These are phyloP conservation scores for Melanogrammus aeglefinus DNA, from an alignment of 2,797 vertebrate species.

Conservation along the genomic window DNA sequence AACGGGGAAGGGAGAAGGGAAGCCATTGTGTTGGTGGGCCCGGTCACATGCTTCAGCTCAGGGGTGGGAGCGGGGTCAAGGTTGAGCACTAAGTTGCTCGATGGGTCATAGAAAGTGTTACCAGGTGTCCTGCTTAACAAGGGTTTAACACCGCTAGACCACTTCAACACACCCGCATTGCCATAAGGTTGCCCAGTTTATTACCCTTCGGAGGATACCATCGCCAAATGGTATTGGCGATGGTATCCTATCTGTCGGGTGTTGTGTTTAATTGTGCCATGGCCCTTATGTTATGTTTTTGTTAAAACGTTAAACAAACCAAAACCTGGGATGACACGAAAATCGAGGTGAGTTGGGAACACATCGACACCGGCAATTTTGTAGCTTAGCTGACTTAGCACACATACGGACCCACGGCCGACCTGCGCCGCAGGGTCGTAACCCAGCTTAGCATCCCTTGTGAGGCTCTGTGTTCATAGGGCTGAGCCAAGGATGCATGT, in stretches of 20 bases:
- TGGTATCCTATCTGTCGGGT: too few relatives aligned
- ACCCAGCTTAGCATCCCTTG: slow-evolving; percentile 58
- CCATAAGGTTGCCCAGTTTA: too few relatives aligned
- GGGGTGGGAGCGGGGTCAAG: slow-evolving; percentile 44
- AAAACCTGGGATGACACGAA: too few relatives aligned
- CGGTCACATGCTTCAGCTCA: slow-evolving; percentile 71
- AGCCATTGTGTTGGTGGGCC: slow-evolving; percentile 34
- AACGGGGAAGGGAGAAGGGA: not conserved
- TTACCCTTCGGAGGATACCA: too few relatives aligned
- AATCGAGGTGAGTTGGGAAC: too few relatives aligned
- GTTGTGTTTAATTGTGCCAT: too few relatives aligned
- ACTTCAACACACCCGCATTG: slow-evolving; percentile 20
- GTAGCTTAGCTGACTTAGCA: slow-evolving; percentile 29
- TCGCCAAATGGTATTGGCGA: too few relatives aligned
- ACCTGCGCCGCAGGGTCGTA: slow-evolving; percentile 39
- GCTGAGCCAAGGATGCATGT: not conserved
- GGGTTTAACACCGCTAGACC: slow-evolving; percentile 35
- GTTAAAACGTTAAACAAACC: too few relatives aligned
- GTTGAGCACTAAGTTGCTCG: slow-evolving; percentile 32
- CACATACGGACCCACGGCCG: slow-evolving; percentile 44
- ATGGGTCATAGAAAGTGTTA: slow-evolving; percentile 64
- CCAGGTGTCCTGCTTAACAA: slow-evolving; percentile 46
- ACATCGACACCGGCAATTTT: not conserved
- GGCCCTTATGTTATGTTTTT: too few relatives aligned
- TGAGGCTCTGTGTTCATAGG: not conserved